phyloP scores from a whole-genome alignment of 2,113 vertebrate genomes.

The Empidonax traillii region DNA sequence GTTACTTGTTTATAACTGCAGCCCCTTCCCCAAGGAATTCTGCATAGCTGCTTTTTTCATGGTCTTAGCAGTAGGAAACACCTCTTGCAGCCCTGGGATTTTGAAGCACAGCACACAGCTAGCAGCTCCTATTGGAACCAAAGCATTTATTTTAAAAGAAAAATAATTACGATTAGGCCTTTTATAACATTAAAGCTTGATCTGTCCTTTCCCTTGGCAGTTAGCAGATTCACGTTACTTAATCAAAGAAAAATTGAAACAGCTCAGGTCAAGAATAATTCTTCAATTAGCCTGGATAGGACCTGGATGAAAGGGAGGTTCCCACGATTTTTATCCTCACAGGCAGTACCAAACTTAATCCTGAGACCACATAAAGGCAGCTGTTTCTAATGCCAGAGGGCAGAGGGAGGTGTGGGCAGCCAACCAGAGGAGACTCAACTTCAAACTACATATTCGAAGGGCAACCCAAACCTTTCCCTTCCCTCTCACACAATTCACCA shows the following conservation, averaged over 20 bases:
- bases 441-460: background rate
- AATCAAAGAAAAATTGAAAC: background rate
- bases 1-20: background rate
- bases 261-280: background rate
- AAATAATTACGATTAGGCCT: background rate
- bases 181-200: background rate
- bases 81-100: background rate
- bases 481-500: background rate
- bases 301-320: background rate
- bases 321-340: conserved; percentile 27
- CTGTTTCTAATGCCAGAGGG: conserved; percentile 23
- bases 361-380: conserved; percentile 30
- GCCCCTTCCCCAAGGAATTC: background rate
- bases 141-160: background rate
- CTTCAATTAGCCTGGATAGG: background rate
- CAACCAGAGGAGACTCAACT: background rate
- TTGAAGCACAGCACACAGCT: background rate
- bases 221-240: background rate
- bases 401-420: conserved; percentile 12
- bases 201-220: background rate
- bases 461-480: background rate
- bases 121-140: background rate
- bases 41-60: background rate
- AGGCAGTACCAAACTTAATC: background rate
- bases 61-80: background rate